Base-by-base conservation (phyloP, 2,113 vertebrate species). In the Nesogale talazaci region DNA sequence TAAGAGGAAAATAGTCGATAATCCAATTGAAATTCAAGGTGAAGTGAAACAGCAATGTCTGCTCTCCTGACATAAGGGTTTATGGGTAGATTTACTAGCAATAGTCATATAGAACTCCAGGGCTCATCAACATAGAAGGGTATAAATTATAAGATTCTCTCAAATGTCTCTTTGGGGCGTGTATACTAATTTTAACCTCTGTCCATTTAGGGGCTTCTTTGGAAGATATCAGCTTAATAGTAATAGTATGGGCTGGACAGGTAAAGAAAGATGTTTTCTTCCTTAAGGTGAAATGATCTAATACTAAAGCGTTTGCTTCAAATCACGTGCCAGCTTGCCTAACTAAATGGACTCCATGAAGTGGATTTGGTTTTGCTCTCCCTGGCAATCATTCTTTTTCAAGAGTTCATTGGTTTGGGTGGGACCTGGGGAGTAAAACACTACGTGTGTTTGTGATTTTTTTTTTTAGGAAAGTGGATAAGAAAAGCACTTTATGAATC, bases 361-460 rank as follows among this genome's bases (percentile, higher is more conserved):
- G 46, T 52, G 46, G 46, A 12, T 93, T 96, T 91, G 74, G 93
- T 94, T 88, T 86, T 92, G 87, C 85, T 92, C 84, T 87, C 96
- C 91, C 82, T 82, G 20, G 92, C 86, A 96, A 88, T 93, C 96
- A 92, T 93, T 96, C 46, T 75, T 91, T 94, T 92, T 65, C 94
- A 95, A 94, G 57, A 94, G 86, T 80, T 92, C 94, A 94, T 95
- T 77, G 52, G 83, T 96, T 97, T 87, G 88, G 77, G 87, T 52
- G 46, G 46, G 46, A 12, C 16, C 22, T 61, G 59, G 59, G 59
- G 76, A 70, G 92, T 95, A 94, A 94, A 94, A 89, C 42, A 34
- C 67, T 36, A 61, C 83, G 78, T 83, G 52, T 36, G 76, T 69
- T 67, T 25, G 22, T 75, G 81, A 57, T 40, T 61, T 70, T 46